Evolutionary conservation across 1,140 invertebrate species (phyloP).

Genomic region (Temnothorax nylanderi): DNA sequence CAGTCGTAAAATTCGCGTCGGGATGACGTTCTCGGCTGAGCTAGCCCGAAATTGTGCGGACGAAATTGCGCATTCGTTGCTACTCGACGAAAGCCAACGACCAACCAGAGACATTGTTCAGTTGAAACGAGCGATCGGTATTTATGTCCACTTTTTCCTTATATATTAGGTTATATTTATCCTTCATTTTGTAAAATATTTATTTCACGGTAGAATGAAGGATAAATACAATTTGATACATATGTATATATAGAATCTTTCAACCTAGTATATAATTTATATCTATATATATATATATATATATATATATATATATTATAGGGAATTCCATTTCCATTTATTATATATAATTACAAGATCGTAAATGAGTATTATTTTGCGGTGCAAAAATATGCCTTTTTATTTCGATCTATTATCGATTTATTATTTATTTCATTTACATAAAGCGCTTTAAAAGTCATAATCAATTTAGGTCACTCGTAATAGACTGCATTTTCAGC

Average conservation of each 20-base stretch:
- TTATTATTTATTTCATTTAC: too few relatives aligned
- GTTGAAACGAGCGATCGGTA: constrained; percentile 42
- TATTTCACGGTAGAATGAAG: not conserved
- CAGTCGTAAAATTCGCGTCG: constrained; percentile 69
- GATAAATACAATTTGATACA: not conserved
- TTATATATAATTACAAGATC: not conserved
- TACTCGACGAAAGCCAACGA: constrained; percentile 24
- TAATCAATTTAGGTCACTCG: constrained; percentile 79
- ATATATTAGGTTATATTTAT: constrained; percentile 25
- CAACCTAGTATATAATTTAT: too few relatives aligned
- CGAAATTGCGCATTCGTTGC: constrained; percentile 62
- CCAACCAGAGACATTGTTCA: not conserved
- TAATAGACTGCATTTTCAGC: constrained; percentile 17
- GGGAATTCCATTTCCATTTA: too few relatives aligned
- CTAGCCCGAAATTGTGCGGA: constrained; percentile 64
- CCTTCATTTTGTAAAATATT: not conserved
- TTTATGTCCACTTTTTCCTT: constrained; percentile 21
- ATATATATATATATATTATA: too few relatives aligned
- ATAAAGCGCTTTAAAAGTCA: constrained; percentile 76
- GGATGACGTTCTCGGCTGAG: constrained; percentile 48
- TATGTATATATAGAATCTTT: not conserved
- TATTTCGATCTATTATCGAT: constrained; percentile 60
- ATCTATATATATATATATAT: too few relatives aligned
- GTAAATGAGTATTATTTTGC: not conserved
- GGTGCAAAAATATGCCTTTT: not conserved